phyloP scores from a whole-genome alignment of 2,113 vertebrate genomes.

The Solea solea region DNA sequence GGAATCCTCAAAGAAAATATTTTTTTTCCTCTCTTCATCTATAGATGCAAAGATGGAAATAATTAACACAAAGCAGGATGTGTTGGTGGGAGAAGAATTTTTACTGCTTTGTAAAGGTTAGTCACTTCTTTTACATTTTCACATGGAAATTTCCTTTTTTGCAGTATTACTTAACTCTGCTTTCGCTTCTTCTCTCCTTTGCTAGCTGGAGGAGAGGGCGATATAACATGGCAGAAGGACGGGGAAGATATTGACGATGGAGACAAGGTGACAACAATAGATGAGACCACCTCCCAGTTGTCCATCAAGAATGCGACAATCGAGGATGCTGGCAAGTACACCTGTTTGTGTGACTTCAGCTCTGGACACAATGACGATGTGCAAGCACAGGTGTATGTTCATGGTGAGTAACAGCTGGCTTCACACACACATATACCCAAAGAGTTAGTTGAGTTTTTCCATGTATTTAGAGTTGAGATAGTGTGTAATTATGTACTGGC shows the following conservation, averaged over 20 bases:
- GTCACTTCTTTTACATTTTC: constrained; percentile 5
- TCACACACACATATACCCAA: background rate
- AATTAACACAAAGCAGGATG: constrained; percentile 53
- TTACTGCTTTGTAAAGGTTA: constrained; percentile 79
- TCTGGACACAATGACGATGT: accelerated
- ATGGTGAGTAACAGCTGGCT: constrained; percentile 61
- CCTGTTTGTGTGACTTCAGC: constrained; percentile 53
- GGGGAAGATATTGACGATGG: constrained; percentile 53
- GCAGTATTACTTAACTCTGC: background rate
- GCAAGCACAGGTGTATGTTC: constrained; percentile 47
- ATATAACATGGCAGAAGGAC: constrained; percentile 68
- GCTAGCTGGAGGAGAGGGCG: constrained; percentile 69
- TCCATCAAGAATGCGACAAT: constrained; percentile 45
- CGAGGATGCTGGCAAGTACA: constrained; percentile 66
- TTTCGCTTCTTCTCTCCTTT: background rate
- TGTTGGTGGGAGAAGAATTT: constrained; percentile 55
- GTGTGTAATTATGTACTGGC: no score
- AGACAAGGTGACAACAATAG: constrained; percentile 24
- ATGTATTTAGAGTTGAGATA: no score
- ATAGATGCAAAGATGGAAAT: constrained; percentile 69
- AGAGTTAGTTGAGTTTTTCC: no score
- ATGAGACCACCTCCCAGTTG: constrained; percentile 69
- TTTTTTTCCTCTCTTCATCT: constrained; percentile 10
- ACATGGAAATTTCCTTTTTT: background rate
- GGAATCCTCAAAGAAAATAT: no score